Base-by-base conservation (phyloP, 1,140 invertebrate genomes). In the Pseudoatta argentina region DNA sequence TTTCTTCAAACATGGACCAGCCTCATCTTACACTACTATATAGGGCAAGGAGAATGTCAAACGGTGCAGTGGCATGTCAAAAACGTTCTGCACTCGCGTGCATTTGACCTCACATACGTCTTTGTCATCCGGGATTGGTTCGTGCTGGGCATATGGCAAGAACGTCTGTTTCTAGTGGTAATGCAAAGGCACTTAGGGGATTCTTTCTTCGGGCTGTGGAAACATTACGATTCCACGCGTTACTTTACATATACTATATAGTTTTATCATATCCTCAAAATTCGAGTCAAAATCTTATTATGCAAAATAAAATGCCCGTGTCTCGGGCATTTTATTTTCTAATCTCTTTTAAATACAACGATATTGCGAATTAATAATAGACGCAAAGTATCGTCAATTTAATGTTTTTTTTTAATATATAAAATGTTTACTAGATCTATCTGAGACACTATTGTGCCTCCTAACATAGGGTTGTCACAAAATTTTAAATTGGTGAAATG, bases 61-160 rank as follows among this genome's bases (percentile, higher is more conserved):
- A 83, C 55, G 55, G 14, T 44, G 34, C 39, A 27, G 55, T 30
- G 53, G 18, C 53, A 34, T 55, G 27, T 82, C 72, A 73, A 67
- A 59, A 82, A 83, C 7, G 69, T 83, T 1, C 55, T 69, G 69
- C 18, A 48, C 30, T 82, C 34, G 53, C 27, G 51, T 87, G 85
- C 61, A 77, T 87, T 87, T 88, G 87, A 88, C 87, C 87, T 85
- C 86, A 24, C 85, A 88, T 88, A 88, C 69, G 44, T 82, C 73
- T 87, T 83, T 83, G 79, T 83, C 79, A 57, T 34, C 55, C 34
- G 55, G 39, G 67, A 82, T 82, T 82, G 69, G 39, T 73, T 73
- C 55, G 53, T 82, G 66, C 67, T 39, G 79, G 30, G 69, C 79
- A 83, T 83, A 73, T 82, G 79, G 79, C 69, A 55, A 48, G 79